These are phyloP conservation scores for Periplaneta americana DNA, from an alignment of 1,140 invertebrate genomes.

Conservation along the genomic window DNA sequence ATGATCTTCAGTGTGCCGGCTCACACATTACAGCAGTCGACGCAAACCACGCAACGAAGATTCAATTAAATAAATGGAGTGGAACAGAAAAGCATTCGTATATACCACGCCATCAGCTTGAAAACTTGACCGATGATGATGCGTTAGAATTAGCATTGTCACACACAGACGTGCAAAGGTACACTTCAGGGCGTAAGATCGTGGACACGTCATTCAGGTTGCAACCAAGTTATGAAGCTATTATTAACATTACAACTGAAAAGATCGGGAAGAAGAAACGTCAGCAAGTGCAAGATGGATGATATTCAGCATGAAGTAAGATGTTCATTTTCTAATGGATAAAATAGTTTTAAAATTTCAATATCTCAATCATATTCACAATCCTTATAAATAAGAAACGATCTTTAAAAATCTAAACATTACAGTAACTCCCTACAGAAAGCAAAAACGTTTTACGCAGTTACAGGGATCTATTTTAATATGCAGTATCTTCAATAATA, in stretches of 20 bases:
- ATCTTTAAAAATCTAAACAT: no score
- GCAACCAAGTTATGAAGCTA: slow-evolving; percentile 22
- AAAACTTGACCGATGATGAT: slow-evolving; percentile 44
- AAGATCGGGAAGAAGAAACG: not conserved
- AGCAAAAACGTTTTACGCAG: no score
- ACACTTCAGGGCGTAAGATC: slow-evolving; percentile 5
- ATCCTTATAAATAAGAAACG: no score
- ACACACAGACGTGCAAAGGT: slow-evolving; percentile 24
- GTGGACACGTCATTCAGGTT: slow-evolving; percentile 17
- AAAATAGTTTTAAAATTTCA: no score
- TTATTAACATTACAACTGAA: slow-evolving; percentile 18
- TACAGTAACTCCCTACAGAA: no score
- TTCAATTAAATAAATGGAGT: slow-evolving; percentile 53
- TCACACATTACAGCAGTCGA: no score
- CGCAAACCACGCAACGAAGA: no score
- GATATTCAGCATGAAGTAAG: not conserved
- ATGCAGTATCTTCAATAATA: no score
- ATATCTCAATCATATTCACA: no score
- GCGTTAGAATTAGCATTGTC: slow-evolving; percentile 47
- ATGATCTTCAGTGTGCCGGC: no score
- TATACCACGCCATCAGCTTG: slow-evolving; percentile 43
- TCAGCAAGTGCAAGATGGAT: not conserved
- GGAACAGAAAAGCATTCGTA: slow-evolving; percentile 43
- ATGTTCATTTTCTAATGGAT: no score
- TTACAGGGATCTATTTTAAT: no score